Base-by-base conservation (phyloP, 2,888 invertebrate genomes). In the Apocheima hispidaria region DNA sequence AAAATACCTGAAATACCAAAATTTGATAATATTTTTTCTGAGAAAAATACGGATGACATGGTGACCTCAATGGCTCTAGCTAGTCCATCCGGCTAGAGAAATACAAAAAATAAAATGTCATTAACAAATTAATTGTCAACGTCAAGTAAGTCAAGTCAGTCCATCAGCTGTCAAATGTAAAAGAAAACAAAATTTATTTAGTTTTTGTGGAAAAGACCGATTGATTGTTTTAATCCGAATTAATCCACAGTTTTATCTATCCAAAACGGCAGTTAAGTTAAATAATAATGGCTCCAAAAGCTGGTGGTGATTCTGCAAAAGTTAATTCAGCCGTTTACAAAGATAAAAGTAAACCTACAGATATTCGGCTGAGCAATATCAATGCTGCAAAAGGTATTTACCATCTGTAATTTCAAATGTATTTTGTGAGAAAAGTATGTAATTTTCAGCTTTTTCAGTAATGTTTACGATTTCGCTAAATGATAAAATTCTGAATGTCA, bases 351-450 rank as follows among this genome's bases (percentile, higher is more conserved):
- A 99, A 99, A 93, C 99, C 99, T 43, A 94, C 96, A 40, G 98
- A 99, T 93, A 98, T 99, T 81, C 95, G 99, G 57, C 94, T 94
- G 71, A 99, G 99, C 86, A 99, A 99, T 87, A 99, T 99, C 78
- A 96, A 96, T 90, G 99, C 99, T 80, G 99, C 99, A 56, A 99
- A 99, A 96, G 98, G 99, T 98, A 94, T 44, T 26, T 26, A 75
- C 79, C 83, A 81, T 78, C 82, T 84, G 83, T 56, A 52, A 61
- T 53, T 71, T 63, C n/a, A 36, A 60, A 49, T 56, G 52, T 21
- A 28, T 50, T 49, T 71, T 64, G 14, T 43, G 41, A 16, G 0
- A 44, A 57, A 63, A 20, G 10, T 68, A 68, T 57, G 21, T 23
- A 7, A 9, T 9, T 43, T 46, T 20, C 3, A 21, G 18, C 46